phyloP scores from a whole-genome alignment of 2,888 invertebrate genomes.

The Bellardia pandia region DNA sequence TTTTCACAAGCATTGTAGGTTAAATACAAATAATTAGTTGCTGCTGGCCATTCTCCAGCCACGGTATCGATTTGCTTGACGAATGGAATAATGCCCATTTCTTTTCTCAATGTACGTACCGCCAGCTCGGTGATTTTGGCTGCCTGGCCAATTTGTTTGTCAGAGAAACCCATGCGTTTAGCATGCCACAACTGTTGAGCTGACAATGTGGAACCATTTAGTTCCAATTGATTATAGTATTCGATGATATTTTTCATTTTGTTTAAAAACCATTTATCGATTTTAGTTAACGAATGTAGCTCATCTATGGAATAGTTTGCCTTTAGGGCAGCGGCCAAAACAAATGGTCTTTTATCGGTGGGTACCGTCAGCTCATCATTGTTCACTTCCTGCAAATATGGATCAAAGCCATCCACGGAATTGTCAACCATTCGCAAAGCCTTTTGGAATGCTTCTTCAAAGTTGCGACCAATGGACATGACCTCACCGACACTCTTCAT shows the following conservation, averaged over 20 bases:
- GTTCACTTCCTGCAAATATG: constrained; percentile 90
- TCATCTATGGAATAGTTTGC: constrained; percentile 92
- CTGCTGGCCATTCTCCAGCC: constrained; percentile 99
- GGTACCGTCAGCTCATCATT: constrained; percentile 95
- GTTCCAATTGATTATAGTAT: constrained; percentile 88
- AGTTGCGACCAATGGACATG: constrained; percentile 98
- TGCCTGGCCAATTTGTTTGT: constrained; percentile 96
- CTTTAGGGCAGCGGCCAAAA: constrained; percentile 96
- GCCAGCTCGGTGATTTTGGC: constrained; percentile 95
- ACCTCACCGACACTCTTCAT: constrained; percentile 99
- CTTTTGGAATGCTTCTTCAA: constrained; percentile 99
- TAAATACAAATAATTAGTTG: constrained; percentile 98
- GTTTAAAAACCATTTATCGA: constrained; percentile 98
- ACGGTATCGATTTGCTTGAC: constrained; percentile 99
- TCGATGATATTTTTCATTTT: constrained; percentile 97
- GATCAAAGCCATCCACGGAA: constrained; percentile 96
- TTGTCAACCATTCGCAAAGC: constrained; percentile 99
- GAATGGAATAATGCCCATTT: constrained; percentile 91
- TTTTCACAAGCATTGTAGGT: constrained; percentile 96
- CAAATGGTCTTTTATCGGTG: constrained; percentile 98
- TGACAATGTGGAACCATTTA: constrained; percentile 87
- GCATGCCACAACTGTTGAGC: constrained; percentile 88
- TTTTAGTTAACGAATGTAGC: constrained; percentile 96
- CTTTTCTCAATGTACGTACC: constrained; percentile 90
- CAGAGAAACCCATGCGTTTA: constrained; percentile 98